These are phyloP conservation scores for Anas capensis DNA, from an alignment of 2,797 vertebrate genomes.

Conservation along the genomic window DNA sequence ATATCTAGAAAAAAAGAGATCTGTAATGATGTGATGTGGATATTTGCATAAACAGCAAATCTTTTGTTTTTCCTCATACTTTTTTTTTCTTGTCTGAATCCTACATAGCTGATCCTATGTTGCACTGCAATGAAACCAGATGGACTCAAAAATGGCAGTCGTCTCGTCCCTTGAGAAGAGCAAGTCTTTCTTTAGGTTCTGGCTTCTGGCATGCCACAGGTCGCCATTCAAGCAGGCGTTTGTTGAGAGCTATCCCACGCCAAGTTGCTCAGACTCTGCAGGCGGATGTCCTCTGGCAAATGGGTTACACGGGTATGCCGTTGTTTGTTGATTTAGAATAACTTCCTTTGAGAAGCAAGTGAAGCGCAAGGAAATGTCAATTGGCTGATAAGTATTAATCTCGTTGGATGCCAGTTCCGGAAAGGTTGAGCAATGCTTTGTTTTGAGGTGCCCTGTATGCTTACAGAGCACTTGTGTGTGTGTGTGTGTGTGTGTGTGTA, in stretches of 20 bases:
- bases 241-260: conserved; percentile 94
- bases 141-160: conserved; percentile 96
- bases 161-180: conserved; percentile 90
- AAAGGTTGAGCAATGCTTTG: not conserved
- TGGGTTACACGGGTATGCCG: conserved; percentile 93
- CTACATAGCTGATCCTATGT: conserved; percentile 73
- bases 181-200: conserved; percentile 92
- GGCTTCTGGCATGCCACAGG: conserved; percentile 99
- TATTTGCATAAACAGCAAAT: not conserved
- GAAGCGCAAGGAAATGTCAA: not conserved
- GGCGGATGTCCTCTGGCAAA: conserved; percentile 97
- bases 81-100: not conserved
- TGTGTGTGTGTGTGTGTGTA: not conserved
- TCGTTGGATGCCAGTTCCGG: not conserved
- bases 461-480: not conserved
- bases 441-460: not conserved
- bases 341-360: not conserved
- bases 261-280: conserved; percentile 98
- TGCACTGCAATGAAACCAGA: conserved; percentile 90
- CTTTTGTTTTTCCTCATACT: not conserved
- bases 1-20: not conserved
- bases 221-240: conserved; percentile 93
- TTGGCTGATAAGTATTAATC: not conserved
- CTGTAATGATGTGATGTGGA: not conserved
- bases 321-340: not conserved